Evolutionary conservation across 2,888 invertebrate species (phyloP), one percentile per base, ranked within the genome.

Genomic region (Agrilus biguttatus): DNA sequence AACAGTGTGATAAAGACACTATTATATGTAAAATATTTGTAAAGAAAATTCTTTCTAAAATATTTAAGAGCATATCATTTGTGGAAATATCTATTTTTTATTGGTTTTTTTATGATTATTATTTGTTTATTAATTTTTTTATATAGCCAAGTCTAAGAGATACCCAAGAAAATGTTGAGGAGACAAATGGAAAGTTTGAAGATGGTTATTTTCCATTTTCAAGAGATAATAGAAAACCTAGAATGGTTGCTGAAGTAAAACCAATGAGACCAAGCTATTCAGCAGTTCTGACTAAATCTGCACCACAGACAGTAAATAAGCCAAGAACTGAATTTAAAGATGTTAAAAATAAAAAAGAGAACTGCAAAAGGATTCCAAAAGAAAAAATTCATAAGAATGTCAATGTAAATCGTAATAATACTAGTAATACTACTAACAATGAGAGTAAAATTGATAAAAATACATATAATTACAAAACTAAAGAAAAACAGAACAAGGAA

Each of bases 221-320:
- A 28, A 52, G 62, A 21, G 71, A 70, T 49, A 70, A 65, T 45
- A 77, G 77, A 53, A 82, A 81, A 50, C 70, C 71, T 44, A 73
- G 86, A 40, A 85, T 84, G 61, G 78, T 87, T 1, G 87, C 86
- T 33, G 87, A 87, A 67, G 87, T 88, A 0, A 84, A 84, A 56
- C 87, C 87, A 0, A 87, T 87, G 86, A 74, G 87, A 42, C 86
- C 87, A 40, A 80, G 83, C 12, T 88, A 88, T 61, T 88, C 88
- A 0, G 87, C 86, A 67, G 85, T 88, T 7, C 60, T 88, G 36
- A 80, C 84, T 28, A 88, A 88, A 65, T 70, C 71, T 7, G 70
- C 68, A 8, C 71, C 71, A 5, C 63, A 66, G 36, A 53, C 59
- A 28, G 59, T 59, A 7, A 49, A 53, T 21, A 55, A 60, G 14